Percentiles rank a stretch among this genome's conserved stretches.
Evolutionary conservation across 1,140 invertebrate species (phyloP).

Genomic region (Ips nitidus): DNA sequence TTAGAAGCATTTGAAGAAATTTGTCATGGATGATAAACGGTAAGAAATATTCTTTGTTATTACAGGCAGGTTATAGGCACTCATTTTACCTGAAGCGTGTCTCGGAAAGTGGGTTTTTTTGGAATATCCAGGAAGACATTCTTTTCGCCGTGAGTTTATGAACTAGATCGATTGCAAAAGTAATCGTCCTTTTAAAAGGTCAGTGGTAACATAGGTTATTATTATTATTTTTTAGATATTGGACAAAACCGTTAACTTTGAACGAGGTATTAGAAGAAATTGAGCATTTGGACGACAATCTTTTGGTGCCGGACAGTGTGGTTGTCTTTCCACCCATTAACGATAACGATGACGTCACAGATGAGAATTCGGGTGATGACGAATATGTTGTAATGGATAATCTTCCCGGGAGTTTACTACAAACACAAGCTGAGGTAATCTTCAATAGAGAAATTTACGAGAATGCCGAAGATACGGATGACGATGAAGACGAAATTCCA

Average conservation of each 20-base stretch:
- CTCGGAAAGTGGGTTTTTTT: too few species aligned
- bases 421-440: conserved; percentile 18
- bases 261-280: conserved; percentile 27
- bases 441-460: conserved; percentile 8
- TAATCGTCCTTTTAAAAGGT: conserved; percentile 31
- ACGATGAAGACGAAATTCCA: conserved; percentile 29
- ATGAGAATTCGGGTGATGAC: conserved; percentile 35
- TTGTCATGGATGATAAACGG: too few species aligned
- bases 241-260: conserved; percentile 26
- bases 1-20: too few species aligned
- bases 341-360: conserved; percentile 26
- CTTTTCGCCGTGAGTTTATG: too few species aligned
- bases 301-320: conserved; percentile 14
- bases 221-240: conserved; percentile 27
- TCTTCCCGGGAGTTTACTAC: conserved; percentile 25
- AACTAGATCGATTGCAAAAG: too few species aligned
- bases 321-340: conserved; percentile 29
- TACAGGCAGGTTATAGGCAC: too few species aligned
- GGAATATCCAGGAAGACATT: too few species aligned
- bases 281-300: conserved; percentile 23
- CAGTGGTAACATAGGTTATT: conserved; percentile 17
- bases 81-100: too few species aligned
- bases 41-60: too few species aligned
- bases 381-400: conserved; percentile 30
- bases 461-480: conserved; percentile 7